Evolutionary conservation across 1,140 invertebrate species (phyloP).

Genomic region (Hylaeus anthracinus): DNA sequence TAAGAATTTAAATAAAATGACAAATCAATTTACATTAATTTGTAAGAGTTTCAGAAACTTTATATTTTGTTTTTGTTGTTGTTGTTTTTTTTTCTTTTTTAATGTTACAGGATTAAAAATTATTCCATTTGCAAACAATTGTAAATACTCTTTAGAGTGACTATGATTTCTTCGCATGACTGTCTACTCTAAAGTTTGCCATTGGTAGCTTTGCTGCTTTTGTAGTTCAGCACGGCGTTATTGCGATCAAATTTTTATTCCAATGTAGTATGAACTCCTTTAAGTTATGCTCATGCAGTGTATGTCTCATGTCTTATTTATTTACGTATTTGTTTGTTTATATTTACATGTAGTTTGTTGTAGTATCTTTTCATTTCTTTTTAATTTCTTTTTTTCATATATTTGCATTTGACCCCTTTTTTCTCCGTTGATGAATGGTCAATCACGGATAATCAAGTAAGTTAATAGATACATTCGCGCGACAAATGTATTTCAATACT

Average conservation of each 20-base stretch:
- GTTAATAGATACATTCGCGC: slow-evolving; percentile 28
- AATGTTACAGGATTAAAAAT: slow-evolving; percentile 45
- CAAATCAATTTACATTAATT: slow-evolving; percentile 32
- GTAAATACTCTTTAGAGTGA: slow-evolving; percentile 68
- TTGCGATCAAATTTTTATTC: slow-evolving; percentile 74
- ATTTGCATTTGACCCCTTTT: slow-evolving; percentile 62
- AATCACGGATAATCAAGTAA: slow-evolving; percentile 58
- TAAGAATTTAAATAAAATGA: slow-evolving; percentile 42
- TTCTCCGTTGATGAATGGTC: slow-evolving; percentile 65
- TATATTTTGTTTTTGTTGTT: slow-evolving; percentile 1
- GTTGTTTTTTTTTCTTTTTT: slow-evolving; percentile 12
- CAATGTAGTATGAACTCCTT: slow-evolving; percentile 75
- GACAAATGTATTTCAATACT: slow-evolving; percentile 33
- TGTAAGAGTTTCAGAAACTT: slow-evolving; percentile 41
- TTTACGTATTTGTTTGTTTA: slow-evolving; percentile 71
- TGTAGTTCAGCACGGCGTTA: slow-evolving; percentile 80
- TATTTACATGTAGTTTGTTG: slow-evolving; percentile 60
- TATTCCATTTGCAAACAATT: slow-evolving; percentile 21
- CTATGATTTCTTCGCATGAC: slow-evolving; percentile 78
- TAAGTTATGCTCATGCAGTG: slow-evolving; percentile 79
- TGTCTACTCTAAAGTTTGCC: slow-evolving; percentile 77
- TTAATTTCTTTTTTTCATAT: slow-evolving; percentile 50
- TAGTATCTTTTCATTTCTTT: slow-evolving; percentile 58
- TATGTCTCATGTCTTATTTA: slow-evolving; percentile 81
- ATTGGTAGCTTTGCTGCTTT: slow-evolving; percentile 80